Conservation (phyloP, 2,797 vertebrate species). For the Poecilia velifera region DNA sequence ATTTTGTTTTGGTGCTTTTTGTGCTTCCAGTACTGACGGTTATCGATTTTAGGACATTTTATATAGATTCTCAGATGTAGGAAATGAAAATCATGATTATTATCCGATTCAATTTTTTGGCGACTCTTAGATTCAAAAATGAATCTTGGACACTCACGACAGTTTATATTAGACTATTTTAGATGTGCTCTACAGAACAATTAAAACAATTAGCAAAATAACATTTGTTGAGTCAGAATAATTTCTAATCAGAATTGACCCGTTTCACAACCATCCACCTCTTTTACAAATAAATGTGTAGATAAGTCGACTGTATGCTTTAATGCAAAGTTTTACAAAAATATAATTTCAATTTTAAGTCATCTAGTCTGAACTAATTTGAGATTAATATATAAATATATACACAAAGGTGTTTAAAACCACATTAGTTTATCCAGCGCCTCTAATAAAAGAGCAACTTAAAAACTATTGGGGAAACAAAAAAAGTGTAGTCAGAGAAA, state of each 20-base stretch:
- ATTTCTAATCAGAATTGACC: no score
- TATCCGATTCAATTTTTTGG: no score
- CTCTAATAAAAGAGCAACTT: background rate
- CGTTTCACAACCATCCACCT: background rate
- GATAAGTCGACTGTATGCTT: background rate
- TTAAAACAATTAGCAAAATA: background rate
- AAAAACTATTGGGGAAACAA: background rate
- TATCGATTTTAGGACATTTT: no score
- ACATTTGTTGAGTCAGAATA: no score
- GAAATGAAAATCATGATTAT: no score
- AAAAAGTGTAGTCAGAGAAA: background rate
- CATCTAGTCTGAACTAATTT: background rate
- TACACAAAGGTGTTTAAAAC: background rate
- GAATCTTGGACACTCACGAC: no score
- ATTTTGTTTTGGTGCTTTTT: no score
- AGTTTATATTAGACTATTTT: background rate
- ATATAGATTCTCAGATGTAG: no score
- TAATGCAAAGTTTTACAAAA: conserved; percentile 22
- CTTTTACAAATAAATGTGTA: background rate
- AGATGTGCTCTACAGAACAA: background rate
- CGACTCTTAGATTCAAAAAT: no score
- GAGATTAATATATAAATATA: background rate
- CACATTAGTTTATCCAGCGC: background rate
- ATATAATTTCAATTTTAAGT: conserved; percentile 34
- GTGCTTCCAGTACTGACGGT: no score